Percentiles rank a stretch among this genome's conserved stretches.
These are phyloP conservation scores for Gopherus evgoodei DNA, from an alignment of 2,113 vertebrate species.

Conservation along the genomic window DNA sequence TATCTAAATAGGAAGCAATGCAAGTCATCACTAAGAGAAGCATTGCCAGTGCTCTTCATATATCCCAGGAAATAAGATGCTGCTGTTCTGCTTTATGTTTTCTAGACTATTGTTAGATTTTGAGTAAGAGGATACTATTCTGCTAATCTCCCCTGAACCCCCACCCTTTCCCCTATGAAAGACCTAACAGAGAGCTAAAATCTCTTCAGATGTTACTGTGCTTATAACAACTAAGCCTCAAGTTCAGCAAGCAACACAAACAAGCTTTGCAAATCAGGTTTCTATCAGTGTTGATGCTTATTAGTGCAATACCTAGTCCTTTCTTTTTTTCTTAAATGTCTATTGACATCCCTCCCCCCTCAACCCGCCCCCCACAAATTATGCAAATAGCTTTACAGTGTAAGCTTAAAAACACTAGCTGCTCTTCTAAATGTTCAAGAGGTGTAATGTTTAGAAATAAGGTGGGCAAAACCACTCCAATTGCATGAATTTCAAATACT, in stretches of 20 bases:
- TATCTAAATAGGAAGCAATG: constrained; percentile 17
- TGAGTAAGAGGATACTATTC: not conserved
- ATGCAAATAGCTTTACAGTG: not conserved
- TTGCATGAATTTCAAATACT: not conserved
- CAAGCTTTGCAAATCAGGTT: not conserved
- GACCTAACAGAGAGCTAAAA: not conserved
- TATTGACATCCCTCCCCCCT: not conserved
- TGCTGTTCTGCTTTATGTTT: not conserved
- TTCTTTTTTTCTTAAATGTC: not conserved
- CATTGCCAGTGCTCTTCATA: not conserved
- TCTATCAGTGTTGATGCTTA: not conserved
- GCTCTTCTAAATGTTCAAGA: not conserved
- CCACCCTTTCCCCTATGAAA: not conserved
- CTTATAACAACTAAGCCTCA: not conserved
- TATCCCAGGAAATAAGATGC: not conserved
- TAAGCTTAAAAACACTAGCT: not conserved
- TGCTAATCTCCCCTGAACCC: not conserved
- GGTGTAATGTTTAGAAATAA: not conserved
- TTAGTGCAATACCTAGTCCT: not conserved
- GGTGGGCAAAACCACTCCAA: not conserved
- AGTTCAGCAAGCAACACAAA: not conserved
- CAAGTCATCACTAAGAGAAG: constrained; percentile 42
- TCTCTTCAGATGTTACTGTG: not conserved
- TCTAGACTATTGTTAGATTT: not conserved
- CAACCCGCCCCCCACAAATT: fast-evolving